A percentile compares a stretch with the other conserved stretches of the same genome.
phyloP scores from a whole-genome alignment of 2,797 vertebrate genomes.

The Dallia pectoralis region DNA sequence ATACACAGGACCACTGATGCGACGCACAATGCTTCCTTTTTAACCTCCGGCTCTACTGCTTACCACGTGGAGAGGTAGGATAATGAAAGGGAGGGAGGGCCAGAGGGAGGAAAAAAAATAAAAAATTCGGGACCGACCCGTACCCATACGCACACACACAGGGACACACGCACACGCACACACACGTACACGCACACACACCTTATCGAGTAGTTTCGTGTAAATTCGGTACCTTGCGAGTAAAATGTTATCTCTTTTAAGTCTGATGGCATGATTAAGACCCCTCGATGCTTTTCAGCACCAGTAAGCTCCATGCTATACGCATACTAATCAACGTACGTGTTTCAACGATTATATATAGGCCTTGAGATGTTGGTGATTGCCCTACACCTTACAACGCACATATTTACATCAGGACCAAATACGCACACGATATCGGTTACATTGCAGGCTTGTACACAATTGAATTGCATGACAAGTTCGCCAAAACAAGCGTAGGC shows the following conservation, averaged over 20 bases:
- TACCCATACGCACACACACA: not conserved
- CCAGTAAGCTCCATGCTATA: not conserved
- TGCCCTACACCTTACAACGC: not conserved
- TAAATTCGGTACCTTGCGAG: not conserved
- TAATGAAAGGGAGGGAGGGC: constrained; percentile 50
- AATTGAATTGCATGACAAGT: not conserved
- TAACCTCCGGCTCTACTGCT: constrained; percentile 54
- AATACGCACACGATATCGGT: not conserved
- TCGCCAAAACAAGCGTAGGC: not conserved
- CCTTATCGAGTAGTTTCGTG: not conserved
- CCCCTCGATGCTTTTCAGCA: not conserved
- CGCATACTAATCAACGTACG: not conserved
- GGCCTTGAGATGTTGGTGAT: not conserved
- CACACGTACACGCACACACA: not conserved
- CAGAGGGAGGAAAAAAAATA: constrained; percentile 36
- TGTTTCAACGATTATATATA: not conserved
- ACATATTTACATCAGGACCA: not conserved
- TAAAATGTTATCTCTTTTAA: not conserved
- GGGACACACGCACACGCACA: constrained; percentile 9
- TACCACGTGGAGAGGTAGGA: constrained; percentile 64
- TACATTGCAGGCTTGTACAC: not conserved
- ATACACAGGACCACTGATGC: constrained; percentile 64
- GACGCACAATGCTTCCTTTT: constrained; percentile 72
- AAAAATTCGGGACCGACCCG: constrained; percentile 28
- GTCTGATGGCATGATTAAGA: not conserved